These are phyloP conservation scores for Dinoponera quadriceps DNA, from an alignment of 1,140 invertebrate species.

Conservation along the genomic window DNA sequence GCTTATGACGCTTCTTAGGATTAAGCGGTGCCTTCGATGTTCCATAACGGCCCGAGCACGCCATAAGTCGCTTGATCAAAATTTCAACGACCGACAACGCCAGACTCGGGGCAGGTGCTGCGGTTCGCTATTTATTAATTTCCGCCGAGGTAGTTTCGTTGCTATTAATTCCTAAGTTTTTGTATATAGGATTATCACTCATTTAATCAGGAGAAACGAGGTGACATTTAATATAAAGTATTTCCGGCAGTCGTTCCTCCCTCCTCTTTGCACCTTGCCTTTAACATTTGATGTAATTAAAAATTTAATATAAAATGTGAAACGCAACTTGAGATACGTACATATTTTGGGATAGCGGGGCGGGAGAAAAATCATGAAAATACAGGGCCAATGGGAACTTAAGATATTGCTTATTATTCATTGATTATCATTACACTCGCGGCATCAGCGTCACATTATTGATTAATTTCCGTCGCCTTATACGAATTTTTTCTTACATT, in stretches of 20 bases:
- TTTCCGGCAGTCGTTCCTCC: neutral
- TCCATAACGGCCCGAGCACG: conserved; percentile 36
- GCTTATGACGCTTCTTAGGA: conserved; percentile 72
- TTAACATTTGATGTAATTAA: neutral
- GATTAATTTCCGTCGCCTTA: no score
- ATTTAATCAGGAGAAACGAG: conserved; percentile 4
- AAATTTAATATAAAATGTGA: no score
- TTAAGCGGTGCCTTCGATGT: conserved; percentile 64
- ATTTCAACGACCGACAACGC: conserved; percentile 61
- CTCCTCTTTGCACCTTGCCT: neutral
- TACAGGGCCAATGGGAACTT: no score
- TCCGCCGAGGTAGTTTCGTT: conserved; percentile 5
- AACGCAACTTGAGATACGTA: no score
- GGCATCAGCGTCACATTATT: no score
- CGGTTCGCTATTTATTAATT: conserved; percentile 48
- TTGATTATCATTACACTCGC: no score
- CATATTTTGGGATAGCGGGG: no score
- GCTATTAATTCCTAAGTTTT: conserved; percentile 69
- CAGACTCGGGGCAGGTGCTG: conserved; percentile 19
- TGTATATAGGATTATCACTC: neutral
- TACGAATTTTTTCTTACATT: no score
- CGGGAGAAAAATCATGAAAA: no score
- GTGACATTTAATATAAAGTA: neutral
- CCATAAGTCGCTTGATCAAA: conserved; percentile 66
- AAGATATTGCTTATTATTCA: no score